Evolutionary conservation across 2,888 invertebrate genomes (phyloP), one percentile per base, ranked within the genome.

Genomic region (Clitarchus hookeri): DNA sequence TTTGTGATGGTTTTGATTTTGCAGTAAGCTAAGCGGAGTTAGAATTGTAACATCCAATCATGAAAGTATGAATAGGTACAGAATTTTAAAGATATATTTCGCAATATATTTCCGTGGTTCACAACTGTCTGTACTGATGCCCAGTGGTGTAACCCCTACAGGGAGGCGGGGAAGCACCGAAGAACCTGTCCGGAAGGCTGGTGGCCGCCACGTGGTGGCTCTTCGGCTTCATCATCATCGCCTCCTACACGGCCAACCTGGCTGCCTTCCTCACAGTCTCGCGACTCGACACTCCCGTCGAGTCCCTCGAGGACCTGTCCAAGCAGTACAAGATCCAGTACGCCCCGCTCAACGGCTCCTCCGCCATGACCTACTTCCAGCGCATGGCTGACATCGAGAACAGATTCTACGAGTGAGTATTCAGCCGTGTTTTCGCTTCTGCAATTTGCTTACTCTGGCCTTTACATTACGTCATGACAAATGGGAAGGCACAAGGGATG

Each of bases 161-260:
- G 91, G 98, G 98, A 0, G 98, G 98, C 0, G 98, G 98, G 0
- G 98, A 98, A 91, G 98, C 98, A 0, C 98, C 98, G 0, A 98
- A 98, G 91, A 99, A 99, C 91, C 93, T 99, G 0, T 98, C 98
- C 0, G 99, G 99, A 0, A 94, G 99, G 84, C 92, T 99, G 19
- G 96, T 99, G 0, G 99, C 99, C 0, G 99, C 99, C 2, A 99
- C 99, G 0, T 99, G 98, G 99, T 99, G 99, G 99, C 93, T 99
- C 44, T 99, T 99, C 92, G 98, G 99, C 0, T 99, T 99, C 91
- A 99, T 99, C 91, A 98, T 99, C 88, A 99, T 99, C 90, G 99
- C 99, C 6, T 98, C 98, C 0, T 99, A 99, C 92, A 99, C 99
- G 0, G 99, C 99, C 0, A 99, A 99, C 92, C 93, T 99, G 90